Conservation (phyloP, 2,113 vertebrate genomes). For the Brachyistius frenatus region DNA sequence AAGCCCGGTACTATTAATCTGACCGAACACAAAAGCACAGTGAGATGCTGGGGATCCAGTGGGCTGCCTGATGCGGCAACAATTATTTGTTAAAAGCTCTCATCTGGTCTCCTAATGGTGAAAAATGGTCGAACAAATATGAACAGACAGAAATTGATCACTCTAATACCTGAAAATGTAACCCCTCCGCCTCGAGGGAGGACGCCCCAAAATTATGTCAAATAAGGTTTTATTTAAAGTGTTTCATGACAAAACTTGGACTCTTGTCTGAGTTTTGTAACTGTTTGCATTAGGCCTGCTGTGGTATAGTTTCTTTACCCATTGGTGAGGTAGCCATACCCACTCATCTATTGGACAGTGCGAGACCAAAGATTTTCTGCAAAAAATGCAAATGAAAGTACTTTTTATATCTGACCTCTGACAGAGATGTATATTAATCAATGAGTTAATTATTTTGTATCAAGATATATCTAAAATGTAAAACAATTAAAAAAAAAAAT, state of each 20-base stretch:
- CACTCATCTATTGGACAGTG: background rate
- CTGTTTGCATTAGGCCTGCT: background rate
- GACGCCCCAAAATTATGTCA: slow-evolving; percentile 21
- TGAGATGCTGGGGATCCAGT: slow-evolving; percentile 23
- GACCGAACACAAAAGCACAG: slow-evolving; percentile 14
- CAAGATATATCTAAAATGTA: too few species aligned
- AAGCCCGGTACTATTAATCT: background rate
- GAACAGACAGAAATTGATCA: slow-evolving; percentile 53
- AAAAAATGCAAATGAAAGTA: too few species aligned
- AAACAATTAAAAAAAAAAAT: background rate
- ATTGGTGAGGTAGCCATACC: background rate
- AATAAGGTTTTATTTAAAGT: background rate
- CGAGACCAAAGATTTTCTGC: too few species aligned
- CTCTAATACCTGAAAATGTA: slow-evolving; percentile 35
- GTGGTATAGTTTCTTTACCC: background rate
- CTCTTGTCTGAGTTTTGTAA: background rate
- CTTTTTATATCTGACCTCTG: too few species aligned
- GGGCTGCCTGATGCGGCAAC: slow-evolving; percentile 27
- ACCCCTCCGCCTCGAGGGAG: slow-evolving; percentile 22
- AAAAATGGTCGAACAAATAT: slow-evolving; percentile 34
- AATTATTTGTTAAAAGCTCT: slow-evolving; percentile 49
- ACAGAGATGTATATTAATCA: too few species aligned
- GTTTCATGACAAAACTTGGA: background rate
- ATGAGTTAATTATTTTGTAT: too few species aligned
- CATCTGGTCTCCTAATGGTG: slow-evolving; percentile 29